Evolutionary conservation across 2,888 invertebrate species (phyloP), one percentile per base, ranked within the genome.

Genomic region (Ochropacha duplaris): DNA sequence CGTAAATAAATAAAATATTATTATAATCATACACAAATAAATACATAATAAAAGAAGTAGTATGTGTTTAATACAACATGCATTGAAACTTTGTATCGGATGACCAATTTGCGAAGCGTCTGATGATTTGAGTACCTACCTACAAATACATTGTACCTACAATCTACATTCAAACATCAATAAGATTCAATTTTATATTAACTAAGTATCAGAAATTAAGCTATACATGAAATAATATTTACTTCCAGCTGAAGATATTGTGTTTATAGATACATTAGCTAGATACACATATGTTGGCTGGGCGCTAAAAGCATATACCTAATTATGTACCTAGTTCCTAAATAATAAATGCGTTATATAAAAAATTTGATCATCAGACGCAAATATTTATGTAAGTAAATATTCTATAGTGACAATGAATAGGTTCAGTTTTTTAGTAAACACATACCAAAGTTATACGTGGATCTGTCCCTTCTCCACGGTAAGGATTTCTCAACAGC

Each of bases 401-500:
- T 66, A 59, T 65, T 65, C 19, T 44, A 44, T 78, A 71, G 65
- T 72, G 68, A 78, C 75, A 74, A 74, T 72, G 62, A 69, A 75
- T 74, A 79, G 71, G 64, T 72, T 75, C 71, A 79, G 67, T 76
- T 72, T 72, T n/a, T 71, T 72, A 79, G 69, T 79, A 82, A 86
- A 86, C 83, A 93, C 94, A 94, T 95, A 96, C 96, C 96, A 92
- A 95, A 94, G 88, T 94, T 94, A 86, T 94, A 94, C 90, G 94
- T 95, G 92, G 94, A 95, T 89, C 94, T 94, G 90, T 96, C 96
- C 86, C 95, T 94, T 88, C 96, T 95, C 97, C 97, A 97, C 81
- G 97, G 97, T 87, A 97, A 94, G 74, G 95, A 95, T 87, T 95
- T 94, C 93, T 97, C 97, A 84, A 96, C 95, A 79, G 95, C 95